A percentile compares a stretch with the other conserved stretches of the same genome.
phyloP scores from a whole-genome alignment of 1,140 invertebrate genomes.

The Vanessa tameamea region DNA sequence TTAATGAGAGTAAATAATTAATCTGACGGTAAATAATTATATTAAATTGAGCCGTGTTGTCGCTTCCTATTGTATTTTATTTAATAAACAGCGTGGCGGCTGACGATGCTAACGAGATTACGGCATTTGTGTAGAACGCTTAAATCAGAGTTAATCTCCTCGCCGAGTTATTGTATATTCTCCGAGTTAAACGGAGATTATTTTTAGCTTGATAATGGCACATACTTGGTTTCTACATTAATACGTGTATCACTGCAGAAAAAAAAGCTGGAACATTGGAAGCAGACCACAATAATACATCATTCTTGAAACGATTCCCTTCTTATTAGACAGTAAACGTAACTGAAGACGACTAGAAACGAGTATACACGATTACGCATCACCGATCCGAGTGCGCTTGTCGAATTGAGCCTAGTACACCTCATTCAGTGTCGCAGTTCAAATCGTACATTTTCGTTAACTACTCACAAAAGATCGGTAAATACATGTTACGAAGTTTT shows the following conservation, averaged over 20 bases:
- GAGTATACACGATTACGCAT: no score
- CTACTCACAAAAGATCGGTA: no score
- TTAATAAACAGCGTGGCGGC: constrained; percentile 25
- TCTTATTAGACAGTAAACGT: no score
- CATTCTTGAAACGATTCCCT: no score
- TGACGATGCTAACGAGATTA: constrained; percentile 31
- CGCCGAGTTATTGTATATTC: constrained; percentile 19
- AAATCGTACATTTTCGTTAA: no score
- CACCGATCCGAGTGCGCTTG: no score
- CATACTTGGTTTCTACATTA: background rate
- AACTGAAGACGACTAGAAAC: no score
- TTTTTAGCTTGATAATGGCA: background rate
- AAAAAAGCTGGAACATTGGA: no score
- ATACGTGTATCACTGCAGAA: background rate
- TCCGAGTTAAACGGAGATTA: background rate
- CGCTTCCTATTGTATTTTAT: constrained; percentile 24
- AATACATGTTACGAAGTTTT: no score
- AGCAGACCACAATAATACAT: no score
- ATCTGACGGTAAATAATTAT: background rate
- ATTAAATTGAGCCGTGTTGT: constrained; percentile 13
- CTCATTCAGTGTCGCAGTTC: no score
- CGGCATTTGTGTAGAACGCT: constrained; percentile 19
- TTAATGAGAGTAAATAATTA: background rate
- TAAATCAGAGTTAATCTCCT: constrained; percentile 16
- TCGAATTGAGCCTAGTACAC: no score